Base-by-base conservation (phyloP, 2,113 vertebrate genomes). In the Piprites chloris region DNA sequence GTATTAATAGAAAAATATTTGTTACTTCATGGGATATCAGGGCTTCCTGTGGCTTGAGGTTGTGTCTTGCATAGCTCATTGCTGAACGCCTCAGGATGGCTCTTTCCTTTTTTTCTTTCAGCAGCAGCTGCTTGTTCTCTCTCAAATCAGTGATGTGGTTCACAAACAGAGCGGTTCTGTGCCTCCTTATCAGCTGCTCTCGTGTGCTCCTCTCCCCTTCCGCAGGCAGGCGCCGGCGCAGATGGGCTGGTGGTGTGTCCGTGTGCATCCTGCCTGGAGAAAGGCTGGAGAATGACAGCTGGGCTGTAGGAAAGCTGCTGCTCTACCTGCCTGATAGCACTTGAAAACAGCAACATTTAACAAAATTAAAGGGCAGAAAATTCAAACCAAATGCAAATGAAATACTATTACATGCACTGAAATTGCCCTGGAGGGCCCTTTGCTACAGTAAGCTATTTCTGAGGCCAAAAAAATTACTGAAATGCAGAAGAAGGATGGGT, bases 1-100 rank as follows among this genome's bases (percentile, higher is more conserved):
- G 96, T 95, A 97, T 95, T 96, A 95, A 96, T 96, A 96, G 90
- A 84, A 95, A 97, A 96, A 96, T 97, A 96, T 96, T 96, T 96
- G 85, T 90, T 95, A 90, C 83, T 94, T 95, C 90, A 84, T 90
- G 88, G 90, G 96, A 92, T 84, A 93, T 90, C 93, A 89, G 85
- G 88, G 92, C 92, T 96, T 95, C 96, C 95, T 93, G 93, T 87
- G 96, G 90, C 76, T 95, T 96, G 95, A 84, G 85, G 88, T 87
- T 96, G 67, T 44, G 76, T 63, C 92, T 90, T 67, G 92, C 92
- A 88, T 94, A 96, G 93, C 91, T 96, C 30, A 2, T 71, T 71
- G 83, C 85, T 71, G 71, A 95, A 83, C 9, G 59, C 82, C 92
- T 96, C 3, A 1, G 33, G 56, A 86, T 72, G 76, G 63, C 83